Conservation (phyloP, 2,888 invertebrate species). For the Choristoneura rosaceana region DNA sequence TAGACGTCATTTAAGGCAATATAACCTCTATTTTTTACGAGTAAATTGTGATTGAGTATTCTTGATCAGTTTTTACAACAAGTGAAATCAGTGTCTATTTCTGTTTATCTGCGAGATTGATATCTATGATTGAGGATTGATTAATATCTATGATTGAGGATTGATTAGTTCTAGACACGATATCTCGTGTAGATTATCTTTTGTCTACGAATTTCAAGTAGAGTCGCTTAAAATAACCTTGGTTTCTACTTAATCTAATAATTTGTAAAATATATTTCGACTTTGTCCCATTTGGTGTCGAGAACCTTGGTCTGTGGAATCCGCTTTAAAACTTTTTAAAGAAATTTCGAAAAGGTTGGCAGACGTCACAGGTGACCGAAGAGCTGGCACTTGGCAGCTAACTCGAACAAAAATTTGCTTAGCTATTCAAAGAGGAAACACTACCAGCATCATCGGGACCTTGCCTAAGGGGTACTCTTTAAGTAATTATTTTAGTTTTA, state of each 20-base stretch:
- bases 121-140: conserved; percentile 12
- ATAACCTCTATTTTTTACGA: background rate
- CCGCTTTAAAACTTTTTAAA: too few relatives aligned
- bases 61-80: conserved; percentile 4
- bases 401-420: too few relatives aligned
- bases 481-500: too few relatives aligned
- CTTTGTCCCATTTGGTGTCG: too few relatives aligned
- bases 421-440: too few relatives aligned
- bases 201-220: conserved; percentile 22
- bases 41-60: background rate
- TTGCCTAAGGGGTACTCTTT: too few relatives aligned
- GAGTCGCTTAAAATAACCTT: background rate
- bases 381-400: too few relatives aligned
- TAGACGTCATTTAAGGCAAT: too few relatives aligned
- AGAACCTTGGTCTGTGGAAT: too few relatives aligned
- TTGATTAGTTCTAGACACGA: conserved; percentile 39
- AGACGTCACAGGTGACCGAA: too few relatives aligned
- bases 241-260: background rate
- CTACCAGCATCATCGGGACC: too few relatives aligned
- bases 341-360: too few relatives aligned
- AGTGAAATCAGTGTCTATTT: conserved; percentile 26
- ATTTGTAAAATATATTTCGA: background rate
- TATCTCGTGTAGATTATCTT: conserved; percentile 28
- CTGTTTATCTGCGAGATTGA: conserved; percentile 34
- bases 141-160: conserved; percentile 21